Conservation (phyloP, 2,888 invertebrate species). For the Sesamia inferens region DNA sequence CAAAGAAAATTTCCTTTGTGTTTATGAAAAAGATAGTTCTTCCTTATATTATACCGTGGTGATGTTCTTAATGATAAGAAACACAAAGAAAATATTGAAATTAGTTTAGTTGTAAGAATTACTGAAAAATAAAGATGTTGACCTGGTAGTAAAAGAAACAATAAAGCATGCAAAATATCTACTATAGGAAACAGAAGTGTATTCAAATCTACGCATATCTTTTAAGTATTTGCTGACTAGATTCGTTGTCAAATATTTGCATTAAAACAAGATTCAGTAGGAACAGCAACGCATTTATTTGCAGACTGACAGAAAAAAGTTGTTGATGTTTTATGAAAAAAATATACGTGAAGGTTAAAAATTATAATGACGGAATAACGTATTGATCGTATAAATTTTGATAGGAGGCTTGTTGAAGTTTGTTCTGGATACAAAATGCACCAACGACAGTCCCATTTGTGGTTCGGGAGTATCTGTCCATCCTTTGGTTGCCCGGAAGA, state of each 20-base stretch:
- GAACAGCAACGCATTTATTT: slow-evolving; percentile 24
- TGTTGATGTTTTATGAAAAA: neutral
- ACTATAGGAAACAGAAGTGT: slow-evolving; percentile 12
- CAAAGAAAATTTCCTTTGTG: slow-evolving; percentile 53
- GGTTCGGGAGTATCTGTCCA: no score
- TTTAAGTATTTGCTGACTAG: slow-evolving; percentile 24
- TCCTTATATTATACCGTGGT: slow-evolving; percentile 22
- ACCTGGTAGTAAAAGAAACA: neutral
- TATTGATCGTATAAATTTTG: slow-evolving; percentile 20
- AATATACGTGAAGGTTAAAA: slow-evolving; percentile 23
- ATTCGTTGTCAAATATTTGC: slow-evolving; percentile 26
- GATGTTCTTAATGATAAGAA: slow-evolving; percentile 32
- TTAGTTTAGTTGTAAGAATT: neutral
- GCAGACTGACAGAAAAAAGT: slow-evolving; percentile 16
- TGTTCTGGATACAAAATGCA: slow-evolving; percentile 10
- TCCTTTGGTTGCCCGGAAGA: no score
- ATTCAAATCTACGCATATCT: neutral
- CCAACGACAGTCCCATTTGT: no score
- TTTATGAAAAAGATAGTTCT: slow-evolving; percentile 47
- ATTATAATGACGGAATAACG: slow-evolving; percentile 9
- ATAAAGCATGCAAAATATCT: neutral
- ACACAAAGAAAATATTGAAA: slow-evolving; percentile 37
- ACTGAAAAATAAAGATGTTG: slow-evolving; percentile 3
- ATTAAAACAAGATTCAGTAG: slow-evolving; percentile 12
- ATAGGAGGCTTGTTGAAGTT: slow-evolving; percentile 16